Conservation (phyloP, 2,797 vertebrate species). For the Pangasius djambal region DNA sequence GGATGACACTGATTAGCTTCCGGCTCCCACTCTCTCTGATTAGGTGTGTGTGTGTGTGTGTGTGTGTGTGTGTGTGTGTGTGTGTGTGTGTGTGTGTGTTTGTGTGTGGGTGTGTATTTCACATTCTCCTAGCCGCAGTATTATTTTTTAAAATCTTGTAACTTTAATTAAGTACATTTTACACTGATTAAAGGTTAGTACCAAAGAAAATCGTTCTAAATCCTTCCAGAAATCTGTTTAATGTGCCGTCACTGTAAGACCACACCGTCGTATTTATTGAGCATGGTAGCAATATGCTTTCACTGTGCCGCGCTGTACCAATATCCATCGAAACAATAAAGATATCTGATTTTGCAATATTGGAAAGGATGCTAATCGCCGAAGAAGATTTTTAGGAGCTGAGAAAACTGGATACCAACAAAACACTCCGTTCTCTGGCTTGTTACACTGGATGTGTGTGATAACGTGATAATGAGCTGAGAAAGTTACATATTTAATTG, state of each 20-base stretch:
- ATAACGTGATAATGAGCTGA: neutral
- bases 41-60: conserved; percentile 40
- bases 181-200: conserved; percentile 14
- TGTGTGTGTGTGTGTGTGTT: conserved; percentile 6
- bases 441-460: neutral
- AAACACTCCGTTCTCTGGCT: too few relatives aligned
- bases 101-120: conserved; percentile 23
- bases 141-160: neutral
- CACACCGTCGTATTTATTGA: neutral
- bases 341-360: neutral
- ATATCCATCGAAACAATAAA: neutral
- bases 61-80: conserved; percentile 22
- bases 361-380: neutral
- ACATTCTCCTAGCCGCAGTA: neutral
- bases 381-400: neutral
- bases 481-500: neutral
- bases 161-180: neutral
- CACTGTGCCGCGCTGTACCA: neutral
- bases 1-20: conserved; percentile 62
- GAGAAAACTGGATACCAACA: neutral
- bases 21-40: conserved; percentile 47
- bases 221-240: too few relatives aligned
- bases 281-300: neutral
- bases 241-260: neutral
- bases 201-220: neutral